Conservation (phyloP, 1,140 invertebrate genomes). For the Streblospio benedicti region DNA sequence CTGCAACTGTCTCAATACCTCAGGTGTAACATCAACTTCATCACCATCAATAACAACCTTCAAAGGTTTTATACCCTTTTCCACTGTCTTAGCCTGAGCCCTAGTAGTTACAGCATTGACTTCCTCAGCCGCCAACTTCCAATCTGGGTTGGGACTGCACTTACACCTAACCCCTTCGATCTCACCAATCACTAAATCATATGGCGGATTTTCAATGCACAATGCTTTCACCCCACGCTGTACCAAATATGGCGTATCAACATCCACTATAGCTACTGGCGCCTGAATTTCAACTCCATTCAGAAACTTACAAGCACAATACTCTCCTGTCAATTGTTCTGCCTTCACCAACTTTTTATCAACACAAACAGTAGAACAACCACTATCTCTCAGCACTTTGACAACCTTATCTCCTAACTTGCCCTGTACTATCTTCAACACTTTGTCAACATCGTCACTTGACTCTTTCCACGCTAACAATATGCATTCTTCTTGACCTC, state of each 20-base stretch:
- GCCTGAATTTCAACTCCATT: slow-evolving; percentile 1
- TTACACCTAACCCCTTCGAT: neutral
- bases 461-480: too few relatives aligned
- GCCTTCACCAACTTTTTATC: too few relatives aligned
- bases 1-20: neutral
- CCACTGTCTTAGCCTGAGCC: neutral
- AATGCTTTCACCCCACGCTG: slow-evolving; percentile 4
- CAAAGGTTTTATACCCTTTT: neutral
- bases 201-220: slow-evolving; percentile 7
- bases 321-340: too few relatives aligned
- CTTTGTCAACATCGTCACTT: too few relatives aligned
- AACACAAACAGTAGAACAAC: too few relatives aligned
- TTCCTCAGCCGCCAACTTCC: too few relatives aligned
- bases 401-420: too few relatives aligned
- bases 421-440: too few relatives aligned
- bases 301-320: neutral
- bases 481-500: too few relatives aligned
- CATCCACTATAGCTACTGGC: slow-evolving; percentile 2
- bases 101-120: too few relatives aligned
- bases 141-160: neutral
- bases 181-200: slow-evolving; percentile 7
- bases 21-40: neutral
- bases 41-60: neutral
- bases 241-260: slow-evolving; percentile 7
- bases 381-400: too few relatives aligned